A percentile compares a stretch with the other conserved stretches of the same genome.
phyloP scores from a whole-genome alignment of 2,113 vertebrate species.

The Acrocephalus kingi region DNA sequence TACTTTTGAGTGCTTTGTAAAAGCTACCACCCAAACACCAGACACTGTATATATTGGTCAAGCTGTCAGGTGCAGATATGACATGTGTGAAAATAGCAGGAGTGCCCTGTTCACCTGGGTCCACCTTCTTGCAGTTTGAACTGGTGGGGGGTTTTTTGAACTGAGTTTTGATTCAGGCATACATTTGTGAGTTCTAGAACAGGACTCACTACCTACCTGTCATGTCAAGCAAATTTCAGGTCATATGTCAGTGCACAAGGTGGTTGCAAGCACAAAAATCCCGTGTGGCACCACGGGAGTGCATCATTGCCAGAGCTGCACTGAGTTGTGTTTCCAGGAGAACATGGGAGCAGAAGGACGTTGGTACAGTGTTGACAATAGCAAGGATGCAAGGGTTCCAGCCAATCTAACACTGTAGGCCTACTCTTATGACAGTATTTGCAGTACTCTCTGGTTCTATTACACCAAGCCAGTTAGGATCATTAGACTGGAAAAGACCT shows the following conservation, averaged over 20 bases:
- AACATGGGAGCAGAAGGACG: neutral
- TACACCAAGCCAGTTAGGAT: neutral
- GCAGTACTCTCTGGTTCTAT: neutral
- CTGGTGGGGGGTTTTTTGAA: neutral
- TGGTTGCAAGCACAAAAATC: neutral
- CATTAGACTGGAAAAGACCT: neutral
- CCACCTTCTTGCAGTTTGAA: neutral
- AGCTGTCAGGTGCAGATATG: neutral
- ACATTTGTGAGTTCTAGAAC: neutral
- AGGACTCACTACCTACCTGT: neutral
- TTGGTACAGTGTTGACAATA: neutral
- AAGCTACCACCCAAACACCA: neutral
- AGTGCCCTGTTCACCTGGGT: neutral
- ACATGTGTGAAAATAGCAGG: accelerated
- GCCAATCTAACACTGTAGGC: neutral
- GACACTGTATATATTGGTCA: neutral
- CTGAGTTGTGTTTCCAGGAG: neutral
- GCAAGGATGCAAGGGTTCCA: neutral
- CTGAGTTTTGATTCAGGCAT: neutral
- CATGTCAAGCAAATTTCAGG: neutral
- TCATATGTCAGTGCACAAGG: accelerated
- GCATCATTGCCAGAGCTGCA: neutral
- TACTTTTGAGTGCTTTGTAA: neutral
- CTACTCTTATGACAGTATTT: neutral
- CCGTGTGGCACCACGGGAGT: accelerated